Evolutionary conservation across 2,888 invertebrate genomes (phyloP), one percentile per base, ranked within the genome.

Genomic region (Agrypnus murinus): DNA sequence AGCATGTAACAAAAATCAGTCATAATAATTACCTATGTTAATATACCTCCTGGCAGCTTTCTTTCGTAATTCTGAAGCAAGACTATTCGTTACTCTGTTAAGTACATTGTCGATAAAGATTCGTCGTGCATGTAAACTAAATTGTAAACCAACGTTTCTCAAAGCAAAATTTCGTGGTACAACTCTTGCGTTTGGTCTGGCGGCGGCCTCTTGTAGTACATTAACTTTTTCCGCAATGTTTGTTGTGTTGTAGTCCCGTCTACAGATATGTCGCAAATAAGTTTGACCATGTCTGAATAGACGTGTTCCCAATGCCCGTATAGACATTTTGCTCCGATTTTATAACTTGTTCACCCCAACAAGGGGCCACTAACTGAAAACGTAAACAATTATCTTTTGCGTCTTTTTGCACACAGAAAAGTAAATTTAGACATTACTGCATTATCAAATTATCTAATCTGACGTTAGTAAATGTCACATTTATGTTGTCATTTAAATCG

Each of bases 21-120:
- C 45, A 45, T 17, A 5, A 15, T 2, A 1, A 4, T 40, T 4
- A 45, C 17, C 10, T 8, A 10, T 1, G 38, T 40, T 50, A 65
- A 15, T 46, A 3, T 84, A 85, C 84, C 89, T 89, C 78, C 88
- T 90, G 0, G 92, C 89, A 0, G 92, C 90, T 69, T 88, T 88
- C 68, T 88, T 87, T 50, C 92, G 86, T 59, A 92, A 82, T 73
- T 91, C 90, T 12, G 89, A 88, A 0, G 92, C 90, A 58, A 91
- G 86, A 68, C 88, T 90, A 73, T 90, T 91, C 6, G 92, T 92
- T 0, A 92, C 92, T 69, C 92, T 86, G 79, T 89, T 91, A 25
- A 93, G 85, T 62, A 93, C 89, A 81, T 90, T 92, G 81, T 92
- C 91, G 65, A 93, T 89, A 70, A 93, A 90, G 5, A 92, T 86